These are phyloP conservation scores for Oligia latruncula DNA, from an alignment of 2,888 invertebrate genomes.

Conservation along the genomic window DNA sequence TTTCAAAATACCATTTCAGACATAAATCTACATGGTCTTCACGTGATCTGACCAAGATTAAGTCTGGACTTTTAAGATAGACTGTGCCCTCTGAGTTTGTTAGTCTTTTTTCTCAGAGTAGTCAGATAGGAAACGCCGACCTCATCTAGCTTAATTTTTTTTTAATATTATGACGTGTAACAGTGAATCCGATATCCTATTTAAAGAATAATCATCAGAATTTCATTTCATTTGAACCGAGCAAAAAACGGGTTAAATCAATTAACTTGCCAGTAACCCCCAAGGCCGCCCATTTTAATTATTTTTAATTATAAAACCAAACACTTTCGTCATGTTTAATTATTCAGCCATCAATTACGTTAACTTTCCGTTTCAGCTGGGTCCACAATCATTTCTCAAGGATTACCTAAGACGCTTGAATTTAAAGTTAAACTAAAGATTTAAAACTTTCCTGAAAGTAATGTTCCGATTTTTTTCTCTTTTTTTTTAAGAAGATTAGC, in stretches of 20 bases:
- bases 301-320: slow-evolving; percentile 41
- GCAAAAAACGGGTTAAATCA: not conserved
- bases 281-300: slow-evolving; percentile 30
- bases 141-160: not conserved
- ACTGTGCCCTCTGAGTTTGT: too few relatives aligned
- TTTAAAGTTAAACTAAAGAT: slow-evolving; percentile 48
- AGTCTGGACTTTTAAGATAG: too few relatives aligned
- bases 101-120: too few relatives aligned
- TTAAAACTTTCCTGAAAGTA: slow-evolving; percentile 34
- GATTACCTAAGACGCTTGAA: slow-evolving; percentile 44
- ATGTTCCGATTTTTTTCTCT: slow-evolving; percentile 22
- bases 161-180: not conserved
- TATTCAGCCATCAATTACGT: slow-evolving; percentile 36
- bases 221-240: not conserved
- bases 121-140: too few relatives aligned
- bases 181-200: not conserved
- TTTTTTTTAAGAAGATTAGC: slow-evolving; percentile 16
- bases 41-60: too few relatives aligned
- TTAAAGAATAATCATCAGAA: not conserved
- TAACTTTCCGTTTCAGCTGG: slow-evolving; percentile 50
- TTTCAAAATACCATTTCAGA: too few relatives aligned
- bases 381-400: slow-evolving; percentile 46
- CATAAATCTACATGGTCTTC: too few relatives aligned
- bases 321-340: slow-evolving; percentile 40
- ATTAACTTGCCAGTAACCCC: slow-evolving; percentile 10